Conservation (phyloP, 2,888 invertebrate genomes). For the Branchellion lobata region DNA sequence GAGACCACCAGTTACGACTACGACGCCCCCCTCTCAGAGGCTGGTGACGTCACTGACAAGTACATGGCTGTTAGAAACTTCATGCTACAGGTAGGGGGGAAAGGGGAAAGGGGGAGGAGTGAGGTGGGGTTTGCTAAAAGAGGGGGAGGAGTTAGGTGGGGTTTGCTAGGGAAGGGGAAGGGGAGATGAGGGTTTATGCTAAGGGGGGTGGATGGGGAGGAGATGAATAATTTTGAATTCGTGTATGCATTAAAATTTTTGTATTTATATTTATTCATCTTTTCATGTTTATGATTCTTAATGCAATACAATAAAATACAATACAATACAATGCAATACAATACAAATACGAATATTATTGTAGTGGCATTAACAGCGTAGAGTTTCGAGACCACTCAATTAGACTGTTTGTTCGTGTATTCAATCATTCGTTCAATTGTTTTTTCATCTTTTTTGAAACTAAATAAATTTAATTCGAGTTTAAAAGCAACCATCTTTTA, state of each 20-base stretch:
- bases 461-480: too few relatives aligned
- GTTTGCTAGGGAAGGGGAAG: neutral
- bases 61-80: slow-evolving; percentile 66
- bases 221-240: neutral
- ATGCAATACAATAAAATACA: neutral
- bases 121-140: too few relatives aligned
- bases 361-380: too few relatives aligned
- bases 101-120: neutral
- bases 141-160: too few relatives aligned
- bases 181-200: neutral
- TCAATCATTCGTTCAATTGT: too few relatives aligned
- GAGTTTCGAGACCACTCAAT: too few relatives aligned
- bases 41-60: slow-evolving; percentile 83
- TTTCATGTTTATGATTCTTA: neutral
- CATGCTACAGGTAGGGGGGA: slow-evolving; percentile 54
- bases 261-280: neutral
- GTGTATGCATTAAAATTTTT: neutral
- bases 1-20: slow-evolving; percentile 74
- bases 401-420: too few relatives aligned
- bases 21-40: slow-evolving; percentile 83
- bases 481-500: too few relatives aligned
- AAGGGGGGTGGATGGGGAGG: neutral
- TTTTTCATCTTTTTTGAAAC: too few relatives aligned
- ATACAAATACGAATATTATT: neutral
- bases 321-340: neutral